Conservation (phyloP, 1,140 invertebrate genomes). For the Pinna nobilis region DNA sequence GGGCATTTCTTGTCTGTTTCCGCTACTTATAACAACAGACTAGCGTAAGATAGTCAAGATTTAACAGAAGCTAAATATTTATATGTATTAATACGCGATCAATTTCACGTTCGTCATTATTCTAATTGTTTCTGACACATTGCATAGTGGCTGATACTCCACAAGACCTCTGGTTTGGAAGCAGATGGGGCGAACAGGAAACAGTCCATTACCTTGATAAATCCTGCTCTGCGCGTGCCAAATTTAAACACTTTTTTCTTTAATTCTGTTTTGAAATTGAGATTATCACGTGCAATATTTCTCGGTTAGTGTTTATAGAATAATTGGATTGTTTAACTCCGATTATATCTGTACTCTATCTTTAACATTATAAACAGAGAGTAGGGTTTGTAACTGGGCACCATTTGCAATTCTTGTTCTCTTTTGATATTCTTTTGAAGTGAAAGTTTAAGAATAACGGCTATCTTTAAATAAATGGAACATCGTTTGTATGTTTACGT, state of each 20-base stretch:
- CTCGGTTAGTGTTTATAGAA: slow-evolving; percentile 16
- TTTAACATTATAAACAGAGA: too few species aligned
- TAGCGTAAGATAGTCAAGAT: too few species aligned
- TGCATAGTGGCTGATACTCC: not conserved
- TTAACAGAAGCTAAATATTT: slow-evolving; percentile 30
- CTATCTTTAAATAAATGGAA: too few species aligned
- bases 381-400: too few species aligned
- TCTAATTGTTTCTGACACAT: slow-evolving; percentile 40
- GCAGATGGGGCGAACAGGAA: slow-evolving; percentile 19
- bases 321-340: slow-evolving; percentile 18
- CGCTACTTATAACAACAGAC: too few species aligned
- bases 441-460: too few species aligned
- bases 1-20: too few species aligned
- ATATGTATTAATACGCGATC: slow-evolving; percentile 26
- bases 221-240: slow-evolving; percentile 1
- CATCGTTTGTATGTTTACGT: too few species aligned
- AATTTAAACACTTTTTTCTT: slow-evolving; percentile 19
- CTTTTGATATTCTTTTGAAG: too few species aligned
- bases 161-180: slow-evolving; percentile 5
- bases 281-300: slow-evolving; percentile 10
- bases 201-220: not conserved
- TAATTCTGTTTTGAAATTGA: slow-evolving; percentile 4
- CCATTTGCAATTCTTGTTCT: too few species aligned
- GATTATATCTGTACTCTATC: too few species aligned
- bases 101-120: slow-evolving; percentile 25